Base-by-base conservation (phyloP, 2,888 invertebrate genomes). In the Brachypalpus laphriformis region DNA sequence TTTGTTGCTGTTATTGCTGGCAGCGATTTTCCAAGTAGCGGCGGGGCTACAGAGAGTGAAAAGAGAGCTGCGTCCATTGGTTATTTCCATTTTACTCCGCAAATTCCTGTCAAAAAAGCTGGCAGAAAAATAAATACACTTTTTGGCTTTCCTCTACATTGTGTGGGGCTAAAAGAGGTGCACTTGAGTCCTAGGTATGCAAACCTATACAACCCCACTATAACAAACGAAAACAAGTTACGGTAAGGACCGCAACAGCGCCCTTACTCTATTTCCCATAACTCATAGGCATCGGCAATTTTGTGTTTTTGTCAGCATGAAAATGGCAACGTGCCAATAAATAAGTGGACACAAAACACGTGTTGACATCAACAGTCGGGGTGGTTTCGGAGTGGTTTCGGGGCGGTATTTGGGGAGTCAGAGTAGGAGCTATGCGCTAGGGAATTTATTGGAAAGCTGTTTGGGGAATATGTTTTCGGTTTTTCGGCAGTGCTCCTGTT, bases 291-390 rank as follows among this genome's bases (percentile, higher is more conserved):
- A 74, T 80, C 72, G 78, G 74, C 68, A 71, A 85, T 75, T 81
- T 85, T 81, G 83, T 83, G 70, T 83, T 80, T 83, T 83, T 83
- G 83, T 78, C 63, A 80, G 83, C 68, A 80, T 83, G 70, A 57
- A 74, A 42, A 37, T 83, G 85, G 85, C 85, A 81, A 34, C 14
- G 11, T 80, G 85, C 85, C 85, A 85, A 70, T 81, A 61, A 81
- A 85, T 76, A 85, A 85, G 75, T 61, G 81, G 63, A 81, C 85
- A 81, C 81, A 75, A 71, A 76, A 80, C 85, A 81, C 85, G 81
- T 81, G 85, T 85, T 81, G 85, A 85, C 81, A 85, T 71, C 85
- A 74, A 40, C 71, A 31, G 8, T 77, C n/a, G 68, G 45, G 40
- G n/a, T n/a, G n/a, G n/a, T n/a, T n/a, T n/a, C n/a, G 49, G 28